Conservation (phyloP, 2,888 invertebrate species). For the Lagria hirta region DNA sequence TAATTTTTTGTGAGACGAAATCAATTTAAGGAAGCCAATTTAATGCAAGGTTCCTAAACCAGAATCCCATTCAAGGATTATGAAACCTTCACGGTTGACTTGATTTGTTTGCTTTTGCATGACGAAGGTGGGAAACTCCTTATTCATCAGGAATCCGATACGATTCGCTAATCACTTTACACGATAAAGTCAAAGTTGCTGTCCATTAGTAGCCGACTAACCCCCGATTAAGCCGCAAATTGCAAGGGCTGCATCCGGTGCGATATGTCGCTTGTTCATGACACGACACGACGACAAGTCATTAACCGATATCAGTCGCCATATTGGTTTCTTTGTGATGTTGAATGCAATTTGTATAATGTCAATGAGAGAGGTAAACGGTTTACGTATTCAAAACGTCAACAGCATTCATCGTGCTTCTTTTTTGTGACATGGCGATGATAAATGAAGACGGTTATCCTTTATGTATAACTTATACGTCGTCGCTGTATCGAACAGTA, state of each 20-base stretch:
- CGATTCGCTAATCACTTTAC: constrained; percentile 7
- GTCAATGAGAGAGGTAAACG: too few relatives aligned
- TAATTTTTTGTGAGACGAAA: too few relatives aligned
- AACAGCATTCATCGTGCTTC: neutral
- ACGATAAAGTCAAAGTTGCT: constrained; percentile 5
- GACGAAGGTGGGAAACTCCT: constrained; percentile 9
- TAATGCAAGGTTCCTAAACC: too few relatives aligned
- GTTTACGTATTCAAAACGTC: constrained; percentile 2
- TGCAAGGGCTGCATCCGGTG: constrained; percentile 14
- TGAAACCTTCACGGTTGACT: constrained; percentile 12
- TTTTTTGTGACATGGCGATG: too few relatives aligned
- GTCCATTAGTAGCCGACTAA: constrained; percentile 8
- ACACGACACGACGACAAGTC: too few relatives aligned
- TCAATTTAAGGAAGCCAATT: too few relatives aligned
- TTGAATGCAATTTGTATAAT: too few relatives aligned
- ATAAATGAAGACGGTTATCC: constrained; percentile 4
- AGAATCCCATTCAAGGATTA: too few relatives aligned
- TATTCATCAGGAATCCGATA: constrained; percentile 5
- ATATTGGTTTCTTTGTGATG: too few relatives aligned
- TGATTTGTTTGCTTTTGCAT: constrained; percentile 12
- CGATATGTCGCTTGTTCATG: constrained; percentile 9
- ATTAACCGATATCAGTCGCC: too few relatives aligned
- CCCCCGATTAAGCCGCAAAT: constrained; percentile 16
- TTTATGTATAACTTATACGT: constrained; percentile 4
- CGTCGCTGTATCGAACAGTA: neutral